Percentiles rank a stretch among this genome's conserved stretches.
These are phyloP conservation scores for Stratiolaelaps scimitus DNA, from an alignment of 1,140 invertebrate species.

Conservation along the genomic window DNA sequence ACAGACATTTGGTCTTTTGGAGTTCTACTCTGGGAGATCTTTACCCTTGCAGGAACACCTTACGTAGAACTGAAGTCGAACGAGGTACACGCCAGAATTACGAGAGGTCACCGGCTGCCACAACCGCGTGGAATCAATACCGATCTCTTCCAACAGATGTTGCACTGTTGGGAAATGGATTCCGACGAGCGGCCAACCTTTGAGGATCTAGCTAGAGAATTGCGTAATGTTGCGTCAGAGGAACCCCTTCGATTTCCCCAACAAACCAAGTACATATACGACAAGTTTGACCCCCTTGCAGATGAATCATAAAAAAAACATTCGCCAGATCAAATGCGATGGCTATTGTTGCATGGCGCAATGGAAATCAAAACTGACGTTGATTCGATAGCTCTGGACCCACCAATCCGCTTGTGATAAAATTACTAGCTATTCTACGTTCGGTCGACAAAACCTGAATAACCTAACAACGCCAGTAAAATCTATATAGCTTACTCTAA, in stretches of 20 bases:
- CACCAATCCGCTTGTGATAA: too few relatives aligned
- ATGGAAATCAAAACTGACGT: too few relatives aligned
- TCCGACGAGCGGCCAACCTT: constrained; percentile 61
- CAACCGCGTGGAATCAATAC: constrained; percentile 50
- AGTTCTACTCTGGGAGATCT: constrained; percentile 65
- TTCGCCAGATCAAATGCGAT: too few relatives aligned
- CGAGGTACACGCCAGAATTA: constrained; percentile 55
- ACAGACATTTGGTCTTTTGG: constrained; percentile 56
- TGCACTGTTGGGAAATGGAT: constrained; percentile 71
- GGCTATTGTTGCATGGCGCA: too few relatives aligned
- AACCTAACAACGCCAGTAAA: too few relatives aligned
- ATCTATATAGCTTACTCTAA: too few relatives aligned
- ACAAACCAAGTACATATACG: constrained; percentile 18
- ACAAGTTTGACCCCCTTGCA: constrained; percentile 24
- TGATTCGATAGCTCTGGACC: too few relatives aligned
- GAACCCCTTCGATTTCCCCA: constrained; percentile 7
- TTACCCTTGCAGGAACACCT: constrained; percentile 62
- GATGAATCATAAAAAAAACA: constrained; percentile 16
- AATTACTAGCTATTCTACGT: too few relatives aligned
- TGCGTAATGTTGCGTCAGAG: constrained; percentile 13
- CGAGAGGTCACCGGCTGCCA: constrained; percentile 53
- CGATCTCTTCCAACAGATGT: constrained; percentile 51
- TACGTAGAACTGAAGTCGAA: constrained; percentile 51
- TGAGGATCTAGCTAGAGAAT: constrained; percentile 44
- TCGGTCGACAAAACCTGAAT: too few relatives aligned